phyloP scores from a whole-genome alignment of 2,888 invertebrate genomes.

The Sarcophaga rosellei region DNA sequence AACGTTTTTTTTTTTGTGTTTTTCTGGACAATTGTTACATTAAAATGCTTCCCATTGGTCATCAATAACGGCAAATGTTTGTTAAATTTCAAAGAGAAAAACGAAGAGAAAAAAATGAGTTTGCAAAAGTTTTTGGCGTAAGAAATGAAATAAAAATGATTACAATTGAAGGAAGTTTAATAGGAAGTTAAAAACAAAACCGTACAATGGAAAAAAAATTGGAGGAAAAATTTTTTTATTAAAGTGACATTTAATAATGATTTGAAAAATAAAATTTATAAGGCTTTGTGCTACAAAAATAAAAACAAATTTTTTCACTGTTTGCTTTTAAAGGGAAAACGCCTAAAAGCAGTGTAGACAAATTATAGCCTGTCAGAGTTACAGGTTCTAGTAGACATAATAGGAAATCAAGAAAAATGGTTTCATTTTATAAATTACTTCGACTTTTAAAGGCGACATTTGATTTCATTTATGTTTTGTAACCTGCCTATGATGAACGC shows the following conservation, averaged over 20 bases:
- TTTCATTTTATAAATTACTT: too few species aligned
- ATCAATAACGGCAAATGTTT: conserved; percentile 64
- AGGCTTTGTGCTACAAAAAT: too few species aligned
- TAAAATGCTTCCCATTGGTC: conserved; percentile 65
- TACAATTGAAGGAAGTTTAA: conserved; percentile 41
- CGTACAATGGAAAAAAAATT: not conserved
- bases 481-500: too few species aligned
- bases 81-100: conserved; percentile 35
- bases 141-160: conserved; percentile 10
- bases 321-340: too few species aligned
- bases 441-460: too few species aligned
- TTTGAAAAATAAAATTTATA: conserved; percentile 30
- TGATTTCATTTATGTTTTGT: too few species aligned
- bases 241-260: conserved; percentile 24
- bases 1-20: not conserved
- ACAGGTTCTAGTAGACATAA: too few species aligned
- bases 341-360: conserved; percentile 7
- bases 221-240: not conserved
- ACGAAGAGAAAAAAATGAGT: not conserved
- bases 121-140: not conserved
- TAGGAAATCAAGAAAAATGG: too few species aligned
- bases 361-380: too few species aligned
- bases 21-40: conserved; percentile 63
- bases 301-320: too few species aligned
- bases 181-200: conserved; percentile 33